These are phyloP conservation scores for Harpagifer antarcticus DNA, from an alignment of 2,797 vertebrate species.

Conservation along the genomic window DNA sequence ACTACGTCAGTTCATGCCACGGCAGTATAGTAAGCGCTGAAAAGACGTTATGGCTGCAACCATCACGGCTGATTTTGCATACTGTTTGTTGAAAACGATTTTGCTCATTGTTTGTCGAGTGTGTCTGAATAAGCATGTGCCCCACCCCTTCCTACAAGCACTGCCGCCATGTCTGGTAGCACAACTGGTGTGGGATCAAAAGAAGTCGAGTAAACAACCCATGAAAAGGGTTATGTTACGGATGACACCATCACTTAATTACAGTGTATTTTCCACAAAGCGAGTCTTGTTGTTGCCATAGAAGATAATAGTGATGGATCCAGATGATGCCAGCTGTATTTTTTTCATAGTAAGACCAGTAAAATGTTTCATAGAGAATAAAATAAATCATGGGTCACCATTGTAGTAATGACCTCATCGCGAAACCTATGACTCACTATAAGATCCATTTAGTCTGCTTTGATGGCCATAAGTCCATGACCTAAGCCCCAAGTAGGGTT, in stretches of 20 bases:
- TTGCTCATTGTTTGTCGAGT: conserved; percentile 54
- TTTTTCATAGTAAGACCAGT: neutral
- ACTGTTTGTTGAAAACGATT: conserved; percentile 36
- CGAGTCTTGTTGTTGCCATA: conserved; percentile 9
- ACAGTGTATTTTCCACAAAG: conserved; percentile 53
- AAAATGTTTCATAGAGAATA: conserved; percentile 18
- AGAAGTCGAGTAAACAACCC: conserved; percentile 69
- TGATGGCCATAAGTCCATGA: conserved; percentile 1
- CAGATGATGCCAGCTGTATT: conserved; percentile 34
- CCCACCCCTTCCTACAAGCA: conserved; percentile 57
- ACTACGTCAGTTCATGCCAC: conserved; percentile 14
- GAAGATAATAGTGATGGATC: conserved; percentile 11
- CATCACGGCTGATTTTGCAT: conserved; percentile 51
- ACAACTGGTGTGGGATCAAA: conserved; percentile 62
- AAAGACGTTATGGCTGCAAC: conserved; percentile 17
- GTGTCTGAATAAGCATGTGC: conserved; percentile 54
- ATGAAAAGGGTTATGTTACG: conserved; percentile 64
- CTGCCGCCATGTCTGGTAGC: conserved; percentile 32
- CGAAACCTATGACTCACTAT: neutral
- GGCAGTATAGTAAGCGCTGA: neutral
- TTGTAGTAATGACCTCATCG: neutral
- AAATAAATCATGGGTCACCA: conserved; percentile 1
- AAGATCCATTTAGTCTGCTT: conserved; percentile 11
- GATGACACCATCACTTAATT: conserved; percentile 73
- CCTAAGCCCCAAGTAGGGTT: conserved; percentile 33